A percentile compares a stretch with the other conserved stretches of the same genome.
Evolutionary conservation across 2,888 invertebrate species (phyloP).

Genomic region (Muscina levida): DNA sequence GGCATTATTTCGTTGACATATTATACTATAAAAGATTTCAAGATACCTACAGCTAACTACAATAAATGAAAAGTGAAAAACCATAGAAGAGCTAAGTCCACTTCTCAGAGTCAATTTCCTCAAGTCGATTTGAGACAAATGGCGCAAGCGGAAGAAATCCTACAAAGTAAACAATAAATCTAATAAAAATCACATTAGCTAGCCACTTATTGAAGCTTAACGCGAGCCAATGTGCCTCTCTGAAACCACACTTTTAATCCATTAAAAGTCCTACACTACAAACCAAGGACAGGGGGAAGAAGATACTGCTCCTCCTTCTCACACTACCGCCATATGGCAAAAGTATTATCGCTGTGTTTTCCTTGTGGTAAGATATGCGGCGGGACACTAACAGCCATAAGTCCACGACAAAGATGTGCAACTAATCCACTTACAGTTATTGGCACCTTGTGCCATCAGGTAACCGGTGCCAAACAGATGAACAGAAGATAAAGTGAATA

Average conservation of each 20-base stretch:
- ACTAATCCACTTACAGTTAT: slow-evolving; percentile 45
- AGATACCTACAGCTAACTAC: too few relatives aligned
- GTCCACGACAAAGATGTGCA: slow-evolving; percentile 28
- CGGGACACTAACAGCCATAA: not conserved
- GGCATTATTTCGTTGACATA: too few relatives aligned
- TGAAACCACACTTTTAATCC: not conserved
- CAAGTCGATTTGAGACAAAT: too few relatives aligned
- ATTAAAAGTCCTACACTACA: not conserved
- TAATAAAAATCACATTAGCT: not conserved
- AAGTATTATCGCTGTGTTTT: too few relatives aligned
- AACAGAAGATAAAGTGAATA: slow-evolving; percentile 37
- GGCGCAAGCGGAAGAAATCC: too few relatives aligned
- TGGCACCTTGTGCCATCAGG: slow-evolving; percentile 9
- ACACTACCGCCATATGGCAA: too few relatives aligned
- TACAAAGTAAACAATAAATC: not conserved
- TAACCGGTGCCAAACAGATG: slow-evolving; percentile 27
- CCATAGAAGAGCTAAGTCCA: too few relatives aligned
- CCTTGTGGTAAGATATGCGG: not conserved
- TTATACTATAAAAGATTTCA: too few relatives aligned
- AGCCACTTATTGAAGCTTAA: not conserved
- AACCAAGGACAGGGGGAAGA: not conserved
- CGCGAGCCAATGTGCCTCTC: not conserved
- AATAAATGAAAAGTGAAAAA: too few relatives aligned
- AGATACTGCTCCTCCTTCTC: too few relatives aligned
- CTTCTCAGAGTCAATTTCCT: too few relatives aligned